Evolutionary conservation across 2,113 vertebrate genomes (phyloP).

Genomic region (Grallaria varia): DNA sequence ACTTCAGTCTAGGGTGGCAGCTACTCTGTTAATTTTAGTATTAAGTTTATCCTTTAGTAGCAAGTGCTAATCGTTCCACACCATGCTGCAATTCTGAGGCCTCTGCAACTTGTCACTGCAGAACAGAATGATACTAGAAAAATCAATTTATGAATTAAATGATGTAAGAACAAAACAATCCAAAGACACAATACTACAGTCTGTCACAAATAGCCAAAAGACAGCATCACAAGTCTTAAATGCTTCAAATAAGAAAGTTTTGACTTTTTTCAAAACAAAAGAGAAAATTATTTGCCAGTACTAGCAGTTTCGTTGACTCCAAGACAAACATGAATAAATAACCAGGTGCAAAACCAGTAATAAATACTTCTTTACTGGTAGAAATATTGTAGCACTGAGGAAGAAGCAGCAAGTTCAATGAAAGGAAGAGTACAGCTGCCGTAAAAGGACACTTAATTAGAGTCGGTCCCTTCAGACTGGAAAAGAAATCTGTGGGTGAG

Average conservation of each 20-base stretch:
- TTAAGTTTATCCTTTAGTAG: neutral
- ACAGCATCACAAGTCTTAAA: neutral
- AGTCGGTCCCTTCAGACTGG: neutral
- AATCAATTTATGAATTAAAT: neutral
- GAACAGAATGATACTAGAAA: neutral
- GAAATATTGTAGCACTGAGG: neutral
- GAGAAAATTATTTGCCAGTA: neutral
- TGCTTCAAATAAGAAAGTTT: neutral
- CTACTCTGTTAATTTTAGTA: neutral
- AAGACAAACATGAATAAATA: neutral
- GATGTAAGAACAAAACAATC: neutral
- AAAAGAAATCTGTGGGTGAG: neutral
- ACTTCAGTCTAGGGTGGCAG: neutral
- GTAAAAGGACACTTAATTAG: neutral
- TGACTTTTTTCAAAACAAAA: neutral
- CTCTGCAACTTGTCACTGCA: neutral
- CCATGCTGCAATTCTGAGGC: accelerated
- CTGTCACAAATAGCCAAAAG: neutral
- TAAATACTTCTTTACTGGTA: neutral
- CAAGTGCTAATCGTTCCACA: neutral
- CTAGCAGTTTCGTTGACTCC: neutral
- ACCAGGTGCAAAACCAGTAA: neutral
- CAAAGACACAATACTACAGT: neutral
- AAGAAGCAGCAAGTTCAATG: neutral
- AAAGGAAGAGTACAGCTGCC: neutral